phyloP scores from a whole-genome alignment of 2,888 invertebrate genomes.

The Scaptomyza cyrtandrae region DNA sequence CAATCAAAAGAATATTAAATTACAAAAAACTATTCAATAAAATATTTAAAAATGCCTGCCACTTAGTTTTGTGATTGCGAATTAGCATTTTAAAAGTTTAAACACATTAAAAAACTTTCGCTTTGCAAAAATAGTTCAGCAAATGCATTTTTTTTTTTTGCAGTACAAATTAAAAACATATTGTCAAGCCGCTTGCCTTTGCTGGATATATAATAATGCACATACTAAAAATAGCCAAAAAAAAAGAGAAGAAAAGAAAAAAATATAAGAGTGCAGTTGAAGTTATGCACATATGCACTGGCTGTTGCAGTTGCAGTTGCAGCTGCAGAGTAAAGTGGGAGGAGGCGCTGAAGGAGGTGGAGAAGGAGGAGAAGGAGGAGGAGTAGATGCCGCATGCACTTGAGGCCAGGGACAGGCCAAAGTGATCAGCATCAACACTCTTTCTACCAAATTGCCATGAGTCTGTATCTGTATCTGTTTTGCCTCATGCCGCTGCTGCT shows the following conservation, averaged over 20 bases:
- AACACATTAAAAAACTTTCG: neutral
- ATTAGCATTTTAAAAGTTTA: neutral
- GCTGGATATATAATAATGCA: constrained; percentile 43
- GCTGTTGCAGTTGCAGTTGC: constrained; percentile 25
- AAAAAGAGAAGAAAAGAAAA: neutral
- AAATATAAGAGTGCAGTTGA: constrained; percentile 21
- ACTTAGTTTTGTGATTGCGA: neutral
- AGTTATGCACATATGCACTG: constrained; percentile 24
- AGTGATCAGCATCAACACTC: constrained; percentile 64
- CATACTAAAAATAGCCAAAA: constrained; percentile 66
- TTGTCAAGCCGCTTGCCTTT: constrained; percentile 75
- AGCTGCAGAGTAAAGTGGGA: constrained; percentile 5
- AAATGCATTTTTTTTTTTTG: constrained; percentile 64
- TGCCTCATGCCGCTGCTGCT: constrained; percentile 59
- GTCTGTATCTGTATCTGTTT: constrained; percentile 32
- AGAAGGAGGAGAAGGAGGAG: constrained; percentile 11
- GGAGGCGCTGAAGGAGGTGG: constrained; percentile 1
- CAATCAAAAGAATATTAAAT: neutral
- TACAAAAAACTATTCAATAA: neutral
- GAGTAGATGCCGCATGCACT: constrained; percentile 43
- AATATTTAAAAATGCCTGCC: no score
- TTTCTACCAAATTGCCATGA: constrained; percentile 35
- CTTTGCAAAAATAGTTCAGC: constrained; percentile 42
- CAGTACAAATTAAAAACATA: constrained; percentile 84
- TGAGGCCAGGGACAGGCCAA: constrained; percentile 63